These are phyloP conservation scores for Kobus ellipsiprymnus DNA, from an alignment of 2,113 vertebrate genomes.

Conservation along the genomic window DNA sequence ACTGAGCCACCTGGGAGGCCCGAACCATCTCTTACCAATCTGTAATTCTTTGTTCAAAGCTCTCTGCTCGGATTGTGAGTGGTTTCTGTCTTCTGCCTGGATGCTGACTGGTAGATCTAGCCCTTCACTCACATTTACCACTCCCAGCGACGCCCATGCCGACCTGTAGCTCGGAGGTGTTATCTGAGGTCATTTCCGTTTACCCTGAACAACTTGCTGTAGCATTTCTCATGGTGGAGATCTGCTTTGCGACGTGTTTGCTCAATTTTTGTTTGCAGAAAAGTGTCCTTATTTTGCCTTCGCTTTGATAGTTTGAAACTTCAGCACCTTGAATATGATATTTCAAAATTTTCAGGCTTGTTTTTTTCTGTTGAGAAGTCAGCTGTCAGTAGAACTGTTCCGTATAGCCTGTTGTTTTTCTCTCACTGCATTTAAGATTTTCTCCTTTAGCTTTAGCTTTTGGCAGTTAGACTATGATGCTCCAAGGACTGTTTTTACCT, in stretches of 20 bases:
- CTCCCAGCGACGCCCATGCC: rapidly evolving
- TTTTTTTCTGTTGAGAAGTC: not conserved
- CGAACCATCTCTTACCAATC: not conserved
- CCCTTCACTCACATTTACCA: not conserved
- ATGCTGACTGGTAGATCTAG: rapidly evolving
- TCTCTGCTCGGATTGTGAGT: not conserved
- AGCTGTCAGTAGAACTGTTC: no score
- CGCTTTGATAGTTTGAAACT: not conserved
- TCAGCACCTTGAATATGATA: not conserved
- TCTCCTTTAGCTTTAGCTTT: no score
- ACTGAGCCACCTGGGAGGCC: not conserved
- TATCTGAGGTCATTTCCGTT: not conserved
- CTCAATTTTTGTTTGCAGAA: not conserved
- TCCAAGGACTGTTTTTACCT: not conserved
- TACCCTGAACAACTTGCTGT: not conserved
- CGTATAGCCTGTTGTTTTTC: rapidly evolving
- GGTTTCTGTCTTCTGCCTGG: not conserved
- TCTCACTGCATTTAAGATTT: not conserved
- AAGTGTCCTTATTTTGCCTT: not conserved
- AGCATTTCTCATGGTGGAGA: not conserved
- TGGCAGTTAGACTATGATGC: no score
- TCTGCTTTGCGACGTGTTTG: not conserved
- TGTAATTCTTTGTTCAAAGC: not conserved
- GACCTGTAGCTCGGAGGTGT: rapidly evolving
- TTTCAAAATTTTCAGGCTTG: no score